A percentile compares a stretch with the other conserved stretches of the same genome.
Evolutionary conservation across 2,888 invertebrate genomes (phyloP).

Genomic region (Polydrusus cervinus): DNA sequence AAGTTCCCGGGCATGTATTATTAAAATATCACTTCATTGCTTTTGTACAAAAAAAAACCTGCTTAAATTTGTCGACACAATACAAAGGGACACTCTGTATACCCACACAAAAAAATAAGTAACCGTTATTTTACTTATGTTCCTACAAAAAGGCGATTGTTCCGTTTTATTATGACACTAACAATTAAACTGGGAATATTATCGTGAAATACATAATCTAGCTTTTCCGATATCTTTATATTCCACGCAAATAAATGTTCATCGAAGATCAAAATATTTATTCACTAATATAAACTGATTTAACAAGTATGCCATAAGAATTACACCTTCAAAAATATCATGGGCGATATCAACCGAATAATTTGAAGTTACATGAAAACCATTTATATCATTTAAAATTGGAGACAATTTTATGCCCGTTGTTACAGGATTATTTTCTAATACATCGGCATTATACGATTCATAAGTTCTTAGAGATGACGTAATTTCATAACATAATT

Average conservation of each 20-base stretch:
- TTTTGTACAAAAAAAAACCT: neutral
- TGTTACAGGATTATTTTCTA: slow-evolving; percentile 1
- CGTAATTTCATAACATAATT: slow-evolving; percentile 18
- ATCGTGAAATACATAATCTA: neutral
- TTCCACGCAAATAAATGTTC: slow-evolving; percentile 22
- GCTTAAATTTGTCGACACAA: neutral
- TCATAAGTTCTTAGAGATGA: slow-evolving; percentile 22
- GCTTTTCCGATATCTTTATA: neutral
- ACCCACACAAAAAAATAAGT: neutral
- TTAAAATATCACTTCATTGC: neutral
- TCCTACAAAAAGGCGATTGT: neutral
- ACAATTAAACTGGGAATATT: neutral
- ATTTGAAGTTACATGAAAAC: slow-evolving; percentile 20
- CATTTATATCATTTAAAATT: slow-evolving; percentile 12
- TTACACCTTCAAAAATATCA: slow-evolving; percentile 48
- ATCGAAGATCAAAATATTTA: slow-evolving; percentile 41
- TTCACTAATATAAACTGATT: slow-evolving; percentile 12
- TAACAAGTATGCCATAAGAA: slow-evolving; percentile 37
- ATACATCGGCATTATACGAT: slow-evolving; percentile 25
- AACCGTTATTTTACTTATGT: neutral
- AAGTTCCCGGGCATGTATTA: too few relatives aligned
- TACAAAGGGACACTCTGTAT: neutral
- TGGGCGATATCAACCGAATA: slow-evolving; percentile 20
- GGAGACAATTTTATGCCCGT: slow-evolving; percentile 12
- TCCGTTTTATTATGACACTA: neutral